Evolutionary conservation across 1,140 invertebrate species (phyloP), one percentile per base, ranked within the genome.

Genomic region (Anoplophora glabripennis): DNA sequence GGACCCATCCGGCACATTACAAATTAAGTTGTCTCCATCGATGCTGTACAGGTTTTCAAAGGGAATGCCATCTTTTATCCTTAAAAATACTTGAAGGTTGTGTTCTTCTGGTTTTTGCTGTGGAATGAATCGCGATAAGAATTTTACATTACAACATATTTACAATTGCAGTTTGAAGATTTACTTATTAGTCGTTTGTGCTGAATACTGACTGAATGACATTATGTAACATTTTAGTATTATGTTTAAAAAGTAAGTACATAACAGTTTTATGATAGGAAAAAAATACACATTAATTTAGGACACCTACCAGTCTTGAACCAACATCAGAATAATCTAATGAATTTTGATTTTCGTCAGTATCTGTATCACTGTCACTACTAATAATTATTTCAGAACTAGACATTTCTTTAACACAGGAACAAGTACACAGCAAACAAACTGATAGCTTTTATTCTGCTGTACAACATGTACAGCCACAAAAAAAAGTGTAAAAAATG

Each of bases 61-160:
- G 70, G 76, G 1, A 71, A 70, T 35, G 52, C 28, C 58, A 73
- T 70, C 80, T 54, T 81, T 82, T 53, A 84, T 62, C 12, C 83
- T 67, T 18, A 84, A 65, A 66, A 78, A 84, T 2, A 84, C 82
- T 66, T 81, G 65, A 0, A 76, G 71, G 0, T 67, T 42, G 10
- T 62, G 68, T 0, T 71, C 62, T 14, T 54, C 52, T 41, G 42
- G 21, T 15, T 17, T n/a, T 4, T 42, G 17, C 17, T 9, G 9
- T 12, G 38, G n/a, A 40, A 11, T 4, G 14, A 11, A 11, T 11
- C 7, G n/a, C n/a, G 1, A 40, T 12, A 3, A 7, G 4, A 40
- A 12, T 40, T 4, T 40, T 5, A 40, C n/a, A 40, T 40, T 11
- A 7, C 38, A 40, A 40, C 37, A 37, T 7, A 37, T 37, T 37